Evolutionary conservation across 2,888 invertebrate genomes (phyloP).

Genomic region (Andrena minutula): DNA sequence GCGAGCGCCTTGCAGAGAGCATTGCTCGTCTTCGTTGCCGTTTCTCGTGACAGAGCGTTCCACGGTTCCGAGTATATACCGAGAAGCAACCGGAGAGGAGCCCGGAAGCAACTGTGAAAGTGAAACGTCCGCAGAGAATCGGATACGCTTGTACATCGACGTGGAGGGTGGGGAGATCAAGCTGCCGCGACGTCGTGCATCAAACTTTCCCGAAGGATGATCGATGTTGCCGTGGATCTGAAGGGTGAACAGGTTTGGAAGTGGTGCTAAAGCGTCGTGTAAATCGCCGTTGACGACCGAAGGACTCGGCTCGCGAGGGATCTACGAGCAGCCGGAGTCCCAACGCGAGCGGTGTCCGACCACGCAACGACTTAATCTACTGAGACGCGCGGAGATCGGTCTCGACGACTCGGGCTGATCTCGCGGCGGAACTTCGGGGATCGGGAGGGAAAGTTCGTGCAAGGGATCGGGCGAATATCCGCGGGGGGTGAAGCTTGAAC

Average conservation of each 20-base stretch:
- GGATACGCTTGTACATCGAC: too few relatives aligned
- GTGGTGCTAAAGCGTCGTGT: neutral
- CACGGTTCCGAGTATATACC: too few relatives aligned
- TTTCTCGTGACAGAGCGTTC: neutral
- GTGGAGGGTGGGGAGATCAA: too few relatives aligned
- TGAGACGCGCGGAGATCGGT: slow-evolving; percentile 7
- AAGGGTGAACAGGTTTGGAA: neutral
- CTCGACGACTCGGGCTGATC: neutral
- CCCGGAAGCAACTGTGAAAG: too few relatives aligned
- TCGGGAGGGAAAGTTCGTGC: slow-evolving; percentile 1
- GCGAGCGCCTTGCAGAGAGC: neutral
- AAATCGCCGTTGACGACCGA: neutral
- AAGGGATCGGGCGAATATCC: slow-evolving; percentile 14
- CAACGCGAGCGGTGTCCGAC: slow-evolving; percentile 37
- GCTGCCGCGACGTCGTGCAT: too few relatives aligned
- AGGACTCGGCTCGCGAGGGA: neutral
- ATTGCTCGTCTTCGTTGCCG: slow-evolving; percentile 41
- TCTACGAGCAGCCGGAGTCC: too few relatives aligned
- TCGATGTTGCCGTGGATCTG: too few relatives aligned
- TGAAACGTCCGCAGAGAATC: too few relatives aligned
- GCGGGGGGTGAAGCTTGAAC: neutral
- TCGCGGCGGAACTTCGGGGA: neutral
- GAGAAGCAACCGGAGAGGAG: neutral
- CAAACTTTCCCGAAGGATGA: too few relatives aligned
- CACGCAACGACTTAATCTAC: slow-evolving; percentile 44